phyloP scores from a whole-genome alignment of 2,888 invertebrate genomes.

The Rhagium mordax region DNA sequence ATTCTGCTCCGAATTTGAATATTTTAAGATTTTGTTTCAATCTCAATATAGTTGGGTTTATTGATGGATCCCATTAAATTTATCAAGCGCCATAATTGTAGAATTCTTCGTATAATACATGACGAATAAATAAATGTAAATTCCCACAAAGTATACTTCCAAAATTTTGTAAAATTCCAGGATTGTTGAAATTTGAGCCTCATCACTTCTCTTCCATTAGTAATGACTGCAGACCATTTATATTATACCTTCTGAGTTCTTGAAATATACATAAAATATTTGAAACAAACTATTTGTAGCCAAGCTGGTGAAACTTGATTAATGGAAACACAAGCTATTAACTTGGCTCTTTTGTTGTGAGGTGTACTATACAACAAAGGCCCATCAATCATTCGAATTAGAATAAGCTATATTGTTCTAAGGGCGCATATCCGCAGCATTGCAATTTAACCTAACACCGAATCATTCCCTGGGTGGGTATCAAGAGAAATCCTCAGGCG shows the following conservation, averaged over 20 bases:
- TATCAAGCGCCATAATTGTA: no score
- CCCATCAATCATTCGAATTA: conserved; percentile 29
- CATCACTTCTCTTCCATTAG: no score
- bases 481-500: not conserved
- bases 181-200: no score
- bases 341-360: conserved; percentile 29
- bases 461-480: conserved; percentile 4
- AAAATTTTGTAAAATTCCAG: no score
- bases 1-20: no score
- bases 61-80: no score
- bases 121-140: no score
- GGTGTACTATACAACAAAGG: conserved; percentile 25
- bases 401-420: conserved; percentile 28
- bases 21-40: no score
- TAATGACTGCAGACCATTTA: not conserved
- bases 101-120: no score
- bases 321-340: conserved; percentile 29
- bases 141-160: no score
- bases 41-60: no score
- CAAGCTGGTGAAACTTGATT: conserved; percentile 10
- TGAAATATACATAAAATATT: not conserved
- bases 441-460: conserved; percentile 23
- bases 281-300: conserved; percentile 11
- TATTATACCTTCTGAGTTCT: conserved; percentile 5
- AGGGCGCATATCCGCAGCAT: conserved; percentile 23